Evolutionary conservation across 2,888 invertebrate genomes (phyloP), one percentile per base, ranked within the genome.

Genomic region (Microdon myrmicae): DNA sequence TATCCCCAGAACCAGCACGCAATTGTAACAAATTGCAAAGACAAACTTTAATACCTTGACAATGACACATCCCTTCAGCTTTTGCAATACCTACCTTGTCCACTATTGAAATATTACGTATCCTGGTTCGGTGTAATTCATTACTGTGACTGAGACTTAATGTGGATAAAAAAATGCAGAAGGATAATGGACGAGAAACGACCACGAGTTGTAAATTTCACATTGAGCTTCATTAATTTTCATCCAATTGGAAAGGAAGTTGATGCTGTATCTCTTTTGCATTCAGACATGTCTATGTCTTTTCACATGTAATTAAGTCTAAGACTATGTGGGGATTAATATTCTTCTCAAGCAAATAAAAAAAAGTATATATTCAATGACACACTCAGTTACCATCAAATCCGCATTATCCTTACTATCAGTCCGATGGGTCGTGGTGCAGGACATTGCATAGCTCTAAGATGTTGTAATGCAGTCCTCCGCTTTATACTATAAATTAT

Each of bases 141-240:
- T 45, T 26, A 44, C 26, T 13, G 31, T 25, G n/a, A n/a, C n/a
- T n/a, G n/a, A n/a, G n/a, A n/a, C n/a, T n/a, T n/a, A 38, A 45
- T 23, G 44, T 44, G 31, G 3, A 12, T 28, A 32, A 38, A 22
- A 45, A 37, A 38, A 26, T n/a, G 2, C 26, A n/a, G n/a, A n/a
- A n/a, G n/a, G 32, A 9, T 13, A 34, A n/a, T 19, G 20, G 47
- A 13, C 16, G 34, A 10, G 34, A 14, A 28, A 47, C 28, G 34
- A 14, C 41, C 34, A 39, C 10, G 22, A 23, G 20, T 34, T 39
- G 45, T 47, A 55, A 55, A 47, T 47, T 17, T 28, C 54, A 34
- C 45, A 28, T 16, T 16, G 29, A 14, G 39, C n/a, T 22, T 47
- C 39, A 55, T 55, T 47, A 55, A 47, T 55, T 55, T 55, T n/a